phyloP scores from a whole-genome alignment of 2,797 vertebrate species.

The Pteropus rufus region DNA sequence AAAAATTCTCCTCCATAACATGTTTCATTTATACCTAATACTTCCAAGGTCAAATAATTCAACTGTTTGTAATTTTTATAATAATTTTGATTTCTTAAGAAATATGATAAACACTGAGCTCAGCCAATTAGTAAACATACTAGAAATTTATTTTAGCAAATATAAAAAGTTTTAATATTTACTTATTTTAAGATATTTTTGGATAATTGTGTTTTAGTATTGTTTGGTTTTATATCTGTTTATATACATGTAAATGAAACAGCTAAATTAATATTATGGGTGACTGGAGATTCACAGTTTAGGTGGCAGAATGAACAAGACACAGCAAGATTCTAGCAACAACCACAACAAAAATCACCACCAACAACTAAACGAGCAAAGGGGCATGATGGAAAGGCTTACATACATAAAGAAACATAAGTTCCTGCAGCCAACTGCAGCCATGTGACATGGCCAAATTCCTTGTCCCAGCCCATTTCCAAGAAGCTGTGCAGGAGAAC shows the following conservation, averaged over 20 bases:
- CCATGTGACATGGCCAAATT: not conserved
- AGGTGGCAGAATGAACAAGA: not conserved
- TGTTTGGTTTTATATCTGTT: not conserved
- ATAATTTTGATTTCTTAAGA: slow-evolving; percentile 10
- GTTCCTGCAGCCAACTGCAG: not conserved
- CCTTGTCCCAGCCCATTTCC: not conserved
- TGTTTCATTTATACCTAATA: not conserved
- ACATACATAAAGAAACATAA: not conserved
- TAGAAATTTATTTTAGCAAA: not conserved
- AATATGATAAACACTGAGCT: not conserved
- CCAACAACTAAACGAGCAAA: not conserved
- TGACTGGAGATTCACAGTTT: not conserved
- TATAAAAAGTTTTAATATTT: not conserved
- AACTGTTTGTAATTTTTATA: not conserved
- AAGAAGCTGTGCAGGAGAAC: not conserved
- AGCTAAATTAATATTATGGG: not conserved
- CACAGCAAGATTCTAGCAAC: not conserved
- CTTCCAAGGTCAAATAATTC: not conserved
- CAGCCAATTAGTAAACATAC: not conserved
- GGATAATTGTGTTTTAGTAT: not conserved
- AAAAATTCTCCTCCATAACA: not conserved
- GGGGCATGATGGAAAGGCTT: not conserved
- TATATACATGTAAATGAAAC: not conserved
- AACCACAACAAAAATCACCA: not conserved
- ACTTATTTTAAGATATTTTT: not conserved